phyloP scores from a whole-genome alignment of 2,888 invertebrate genomes.

The Plagodis dolabraria region DNA sequence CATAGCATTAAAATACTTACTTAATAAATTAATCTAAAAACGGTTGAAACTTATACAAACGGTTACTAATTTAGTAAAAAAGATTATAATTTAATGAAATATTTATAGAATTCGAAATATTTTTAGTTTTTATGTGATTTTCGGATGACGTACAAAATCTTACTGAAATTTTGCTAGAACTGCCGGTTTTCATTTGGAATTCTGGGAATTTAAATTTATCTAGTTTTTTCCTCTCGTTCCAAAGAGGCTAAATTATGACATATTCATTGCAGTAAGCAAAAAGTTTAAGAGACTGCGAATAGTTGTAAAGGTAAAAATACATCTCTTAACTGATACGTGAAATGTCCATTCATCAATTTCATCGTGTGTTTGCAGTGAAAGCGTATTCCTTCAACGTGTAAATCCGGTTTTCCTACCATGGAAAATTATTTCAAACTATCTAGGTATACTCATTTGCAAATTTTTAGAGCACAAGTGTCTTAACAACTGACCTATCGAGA shows the following conservation, averaged over 20 bases:
- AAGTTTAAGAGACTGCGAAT: not conserved
- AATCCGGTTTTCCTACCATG: too few relatives aligned
- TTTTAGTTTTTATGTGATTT: slow-evolving; percentile 29
- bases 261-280: too few relatives aligned
- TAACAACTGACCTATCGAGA: too few relatives aligned
- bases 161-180: slow-evolving; percentile 13
- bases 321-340: too few relatives aligned
- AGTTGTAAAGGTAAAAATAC: too few relatives aligned
- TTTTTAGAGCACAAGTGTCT: too few relatives aligned
- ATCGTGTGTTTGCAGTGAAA: too few relatives aligned
- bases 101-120: slow-evolving; percentile 27
- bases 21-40: slow-evolving; percentile 13
- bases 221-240: slow-evolving; percentile 11
- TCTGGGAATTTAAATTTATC: slow-evolving; percentile 10
- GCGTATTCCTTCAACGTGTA: too few relatives aligned
- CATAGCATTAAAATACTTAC: slow-evolving; percentile 14
- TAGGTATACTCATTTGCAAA: too few relatives aligned
- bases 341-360: too few relatives aligned
- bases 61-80: slow-evolving; percentile 11
- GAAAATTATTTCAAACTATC: too few relatives aligned
- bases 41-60: slow-evolving; percentile 14
- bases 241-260: not conserved
- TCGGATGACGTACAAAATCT: slow-evolving; percentile 25
- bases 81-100: slow-evolving; percentile 6
- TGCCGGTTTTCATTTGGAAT: slow-evolving; percentile 13